Evolutionary conservation across 2,113 vertebrate species (phyloP), one percentile per base, ranked within the genome.

Genomic region (Triplophysa dalaica): DNA sequence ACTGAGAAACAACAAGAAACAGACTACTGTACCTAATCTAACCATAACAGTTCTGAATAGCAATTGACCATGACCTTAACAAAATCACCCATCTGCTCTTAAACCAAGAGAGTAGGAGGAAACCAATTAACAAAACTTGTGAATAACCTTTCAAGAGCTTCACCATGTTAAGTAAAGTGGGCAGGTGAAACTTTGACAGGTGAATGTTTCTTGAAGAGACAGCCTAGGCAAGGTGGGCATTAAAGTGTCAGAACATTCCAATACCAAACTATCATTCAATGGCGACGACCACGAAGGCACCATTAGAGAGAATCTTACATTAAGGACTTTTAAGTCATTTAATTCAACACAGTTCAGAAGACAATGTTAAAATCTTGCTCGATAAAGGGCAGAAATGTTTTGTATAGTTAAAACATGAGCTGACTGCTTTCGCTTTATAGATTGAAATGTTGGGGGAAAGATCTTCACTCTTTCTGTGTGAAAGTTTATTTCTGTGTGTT

Each of bases 71-170:
- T 83, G 29, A 83, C 80, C 33, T 77, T 70, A 70, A 62, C 62
- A 21, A 14, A 60, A 45, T 70, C 63, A 17, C 17, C 24, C 12
- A 4, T 16, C 67, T 65, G 74, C 7, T 41, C 14, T 66, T 58
- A 45, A 70, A 26, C 43, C 45, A 70, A 38, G 26, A 16, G 11
- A 26, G 43, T 11, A 75, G 16, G 22, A 75, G 58, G 10, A 60
- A 82, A 77, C 13, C 6, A 26, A 69, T 82, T 81, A 77, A 29
- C 80, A 43, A 67, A 85, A 72, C 61, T 19, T 69, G 52, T 64
- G 74, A 75, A 60, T 78, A 54, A 83, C 79, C 81, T 79, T 79
- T 79, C 66, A 48, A 74, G 70, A 52, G 77, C 77, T 75, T 68
- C 56, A 68, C 54, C 60, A 38, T 62, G 29, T 65, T 22, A 38